phyloP scores from a whole-genome alignment of 2,113 vertebrate genomes.

The Apus apus region DNA sequence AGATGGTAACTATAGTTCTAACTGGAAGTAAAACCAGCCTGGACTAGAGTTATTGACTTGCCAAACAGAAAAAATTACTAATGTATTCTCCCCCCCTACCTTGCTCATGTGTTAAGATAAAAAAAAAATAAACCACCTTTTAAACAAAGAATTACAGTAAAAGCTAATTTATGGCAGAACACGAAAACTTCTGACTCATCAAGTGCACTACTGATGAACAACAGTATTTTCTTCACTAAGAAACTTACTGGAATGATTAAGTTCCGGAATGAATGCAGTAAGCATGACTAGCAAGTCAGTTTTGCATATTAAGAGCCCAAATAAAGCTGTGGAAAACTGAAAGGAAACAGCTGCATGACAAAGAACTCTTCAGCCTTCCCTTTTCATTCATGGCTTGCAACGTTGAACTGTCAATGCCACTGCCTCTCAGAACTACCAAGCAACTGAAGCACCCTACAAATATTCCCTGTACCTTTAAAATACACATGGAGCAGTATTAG shows the following conservation, averaged over 20 bases:
- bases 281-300: background rate
- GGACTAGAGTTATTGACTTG: background rate
- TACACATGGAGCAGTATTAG: background rate
- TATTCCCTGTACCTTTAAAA: background rate
- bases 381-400: background rate
- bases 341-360: background rate
- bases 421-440: background rate
- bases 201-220: background rate
- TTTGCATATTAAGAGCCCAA: background rate
- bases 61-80: background rate
- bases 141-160: background rate
- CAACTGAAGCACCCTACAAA: background rate
- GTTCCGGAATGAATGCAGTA: background rate
- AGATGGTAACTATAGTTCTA: background rate
- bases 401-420: fast-evolving
- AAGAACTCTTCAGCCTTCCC: background rate
- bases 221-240: background rate
- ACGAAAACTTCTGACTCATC: background rate
- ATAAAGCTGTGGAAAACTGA: background rate
- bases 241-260: background rate
- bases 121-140: background rate
- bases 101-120: background rate
- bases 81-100: background rate
- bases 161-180: background rate
- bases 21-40: background rate